A percentile compares a stretch with the other conserved stretches of the same genome.
These are phyloP conservation scores for Periphyllus acericola DNA, from an alignment of 2,888 invertebrate species.

Conservation along the genomic window DNA sequence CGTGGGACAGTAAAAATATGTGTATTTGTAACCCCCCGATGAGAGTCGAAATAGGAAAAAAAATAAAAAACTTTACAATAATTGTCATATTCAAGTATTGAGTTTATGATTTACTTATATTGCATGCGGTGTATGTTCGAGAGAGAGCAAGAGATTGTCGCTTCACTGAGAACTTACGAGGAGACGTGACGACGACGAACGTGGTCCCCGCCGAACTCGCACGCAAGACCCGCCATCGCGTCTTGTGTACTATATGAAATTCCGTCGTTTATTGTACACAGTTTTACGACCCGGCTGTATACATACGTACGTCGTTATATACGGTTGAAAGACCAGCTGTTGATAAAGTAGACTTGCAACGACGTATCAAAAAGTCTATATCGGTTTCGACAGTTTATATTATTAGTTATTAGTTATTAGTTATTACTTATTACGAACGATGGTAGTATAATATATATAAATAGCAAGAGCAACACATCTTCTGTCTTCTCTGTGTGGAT, in stretches of 20 bases:
- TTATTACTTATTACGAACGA: too few species aligned
- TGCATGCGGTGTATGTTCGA: neutral
- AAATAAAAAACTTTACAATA: neutral
- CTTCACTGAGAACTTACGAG: neutral
- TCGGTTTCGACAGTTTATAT: neutral
- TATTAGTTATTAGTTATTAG: too few species aligned
- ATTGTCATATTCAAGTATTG: neutral
- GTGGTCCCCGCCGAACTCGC: neutral
- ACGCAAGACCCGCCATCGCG: neutral
- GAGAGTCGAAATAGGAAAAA: neutral
- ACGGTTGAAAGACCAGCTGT: neutral
- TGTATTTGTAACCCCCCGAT: neutral
- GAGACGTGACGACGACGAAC: neutral
- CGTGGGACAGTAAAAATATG: neutral
- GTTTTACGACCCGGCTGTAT: constrained; percentile 8
- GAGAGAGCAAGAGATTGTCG: neutral
- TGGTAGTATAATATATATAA: too few species aligned
- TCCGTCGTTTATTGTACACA: neutral
- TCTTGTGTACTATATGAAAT: neutral
- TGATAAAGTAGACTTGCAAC: neutral
- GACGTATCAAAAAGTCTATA: neutral
- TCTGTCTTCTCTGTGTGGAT: neutral
- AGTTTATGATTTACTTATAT: neutral
- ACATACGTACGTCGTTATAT: neutral
- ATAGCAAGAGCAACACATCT: too few species aligned